phyloP scores from a whole-genome alignment of 1,140 invertebrate species.

The Ceratoteleas bidentatus region DNA sequence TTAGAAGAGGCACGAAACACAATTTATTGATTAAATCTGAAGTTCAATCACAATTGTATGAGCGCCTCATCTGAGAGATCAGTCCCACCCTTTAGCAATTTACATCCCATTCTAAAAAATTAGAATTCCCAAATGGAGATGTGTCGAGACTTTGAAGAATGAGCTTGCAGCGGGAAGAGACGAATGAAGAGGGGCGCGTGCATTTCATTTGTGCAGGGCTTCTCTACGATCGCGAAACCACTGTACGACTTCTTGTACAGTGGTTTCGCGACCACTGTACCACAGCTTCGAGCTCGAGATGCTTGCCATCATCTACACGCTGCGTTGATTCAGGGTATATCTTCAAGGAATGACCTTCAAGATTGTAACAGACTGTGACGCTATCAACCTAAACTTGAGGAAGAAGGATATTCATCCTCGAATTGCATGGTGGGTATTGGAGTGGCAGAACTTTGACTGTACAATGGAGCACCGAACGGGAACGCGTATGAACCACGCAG shows the following conservation, averaged over 20 bases:
- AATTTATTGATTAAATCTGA: too few relatives aligned
- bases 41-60: too few relatives aligned
- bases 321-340: too few relatives aligned
- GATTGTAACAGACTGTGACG: background rate
- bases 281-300: too few relatives aligned
- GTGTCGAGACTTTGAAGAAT: too few relatives aligned
- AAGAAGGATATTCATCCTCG: constrained; percentile 48
- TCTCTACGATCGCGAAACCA: constrained; percentile 14
- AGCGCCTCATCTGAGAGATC: too few relatives aligned
- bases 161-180: background rate
- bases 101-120: too few relatives aligned
- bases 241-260: constrained; percentile 1
- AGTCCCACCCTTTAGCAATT: too few relatives aligned
- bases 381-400: background rate
- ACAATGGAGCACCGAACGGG: background rate
- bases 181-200: background rate
- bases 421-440: constrained; percentile 72
- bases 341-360: too few relatives aligned
- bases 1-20: too few relatives aligned
- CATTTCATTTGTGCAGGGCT: constrained; percentile 1
- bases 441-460: constrained; percentile 6
- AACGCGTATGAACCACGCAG: background rate
- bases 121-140: too few relatives aligned
- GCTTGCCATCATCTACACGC: too few relatives aligned
- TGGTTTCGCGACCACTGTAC: background rate